Evolutionary conservation across 2,888 invertebrate genomes (phyloP).

Genomic region (Zygogramma bicolorata): DNA sequence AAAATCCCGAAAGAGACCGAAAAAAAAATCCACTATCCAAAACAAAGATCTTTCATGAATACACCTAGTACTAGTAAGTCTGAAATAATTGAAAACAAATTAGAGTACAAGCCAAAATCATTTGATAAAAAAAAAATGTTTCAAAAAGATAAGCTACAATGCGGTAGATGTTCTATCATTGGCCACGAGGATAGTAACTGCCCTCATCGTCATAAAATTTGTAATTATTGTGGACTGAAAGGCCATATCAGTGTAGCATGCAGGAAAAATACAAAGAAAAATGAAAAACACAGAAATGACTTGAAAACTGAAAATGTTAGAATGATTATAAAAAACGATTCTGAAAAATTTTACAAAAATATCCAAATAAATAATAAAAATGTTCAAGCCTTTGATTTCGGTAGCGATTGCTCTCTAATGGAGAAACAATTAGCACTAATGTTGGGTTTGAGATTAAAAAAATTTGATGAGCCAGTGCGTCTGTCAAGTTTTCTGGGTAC

Average conservation of each 20-base stretch:
- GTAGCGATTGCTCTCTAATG: constrained; percentile 12
- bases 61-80: constrained; percentile 5
- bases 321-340: not conserved
- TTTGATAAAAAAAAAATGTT: constrained; percentile 12
- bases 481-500: not conserved
- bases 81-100: not conserved
- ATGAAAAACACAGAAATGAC: not conserved
- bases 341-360: constrained; percentile 12
- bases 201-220: not conserved
- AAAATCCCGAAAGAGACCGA: not conserved
- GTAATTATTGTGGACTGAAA: not conserved
- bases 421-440: not conserved
- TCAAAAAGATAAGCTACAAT: constrained; percentile 2
- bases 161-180: constrained; percentile 9
- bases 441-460: not conserved
- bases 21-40: not conserved
- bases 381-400: constrained; percentile 14
- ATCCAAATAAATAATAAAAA: constrained; percentile 9
- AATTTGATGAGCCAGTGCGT: not conserved
- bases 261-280: not conserved
- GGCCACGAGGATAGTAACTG: constrained; percentile 5
- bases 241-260: not conserved
- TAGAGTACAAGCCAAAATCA: constrained; percentile 1
- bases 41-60: constrained; percentile 2
- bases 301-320: not conserved